Percentiles rank a stretch among this genome's conserved stretches.
phyloP scores from a whole-genome alignment of 2,113 vertebrate genomes.

The Tragelaphus imberbis region DNA sequence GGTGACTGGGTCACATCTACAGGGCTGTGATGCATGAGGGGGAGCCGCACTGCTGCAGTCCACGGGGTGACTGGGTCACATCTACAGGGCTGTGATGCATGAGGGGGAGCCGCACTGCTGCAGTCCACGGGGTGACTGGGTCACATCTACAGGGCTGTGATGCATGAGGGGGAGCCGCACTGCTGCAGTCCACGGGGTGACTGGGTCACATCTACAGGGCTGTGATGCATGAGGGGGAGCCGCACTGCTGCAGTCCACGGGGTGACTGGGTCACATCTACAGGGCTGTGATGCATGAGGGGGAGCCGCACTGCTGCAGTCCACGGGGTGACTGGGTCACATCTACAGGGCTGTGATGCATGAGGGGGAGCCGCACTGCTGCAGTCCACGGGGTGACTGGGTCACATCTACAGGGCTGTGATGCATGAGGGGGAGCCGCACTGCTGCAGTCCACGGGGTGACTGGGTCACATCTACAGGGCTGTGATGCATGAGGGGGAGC shows the following conservation, averaged over 20 bases:
- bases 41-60: background rate
- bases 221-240: background rate
- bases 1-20: too few relatives aligned
- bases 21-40: accelerated
- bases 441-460: background rate
- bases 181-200: too few relatives aligned
- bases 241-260: accelerated
- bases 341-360: too few relatives aligned
- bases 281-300: accelerated
- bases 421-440: accelerated
- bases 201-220: too few relatives aligned
- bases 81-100: background rate
- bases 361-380: too few relatives aligned
- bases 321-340: background rate
- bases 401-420: background rate
- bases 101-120: background rate
- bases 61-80: too few relatives aligned
- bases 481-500: background rate
- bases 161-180: too few relatives aligned
- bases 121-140: background rate
- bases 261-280: too few relatives aligned
- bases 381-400: too few relatives aligned
- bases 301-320: background rate
- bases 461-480: too few relatives aligned
- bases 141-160: too few relatives aligned